Base-by-base conservation (phyloP, 2,888 invertebrate genomes). In the Dorcus parallelipipedus region DNA sequence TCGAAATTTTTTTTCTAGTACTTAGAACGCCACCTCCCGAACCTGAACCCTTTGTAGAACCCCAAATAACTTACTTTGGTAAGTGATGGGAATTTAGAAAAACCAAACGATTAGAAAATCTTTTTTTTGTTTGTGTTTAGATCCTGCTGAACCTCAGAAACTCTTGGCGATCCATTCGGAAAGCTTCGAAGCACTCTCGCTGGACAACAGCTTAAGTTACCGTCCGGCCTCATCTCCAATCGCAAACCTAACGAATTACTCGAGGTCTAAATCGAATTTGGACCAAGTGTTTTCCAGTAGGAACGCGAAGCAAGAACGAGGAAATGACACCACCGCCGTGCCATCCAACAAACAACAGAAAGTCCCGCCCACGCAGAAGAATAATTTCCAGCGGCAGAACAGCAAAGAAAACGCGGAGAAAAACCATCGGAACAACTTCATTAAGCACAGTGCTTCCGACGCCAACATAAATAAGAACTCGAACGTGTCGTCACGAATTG, bases 21-120 rank as follows among this genome's bases (percentile, higher is more conserved):
- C 79, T 79, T 73, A 81, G 86, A 70, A 86, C 87, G 62, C 86
- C 86, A 66, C 84, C 81, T 49, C 79, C 81, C 63, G 80, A 82
- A 72, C 71, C 71, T 23, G 81, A 82, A 73, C 79, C 80, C 67
- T 83, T 82, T 69, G 74, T 79, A 69, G 82, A 81, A 73, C 83
- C 84, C 67, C 26, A 33, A 33, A 33, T 33, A 33, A 33, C 26
- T 33, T 33, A 33, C 26, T 33, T 33, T 33, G 26, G 26, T 33
- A 6, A 33, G 26, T 33, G 5, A 6, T 7, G 26, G 26, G 6
- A 33, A 7, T 33, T 33, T 6, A 33, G 7, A 33, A 33, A 33
- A 6, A 3, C 1, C 6, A 33, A 7, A 33, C 26, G 6, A 5
- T 33, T 33, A 1, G 26, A 20, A 20, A 20, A 20, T 20, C 20